Evolutionary conservation across 2,888 invertebrate genomes (phyloP).

Genomic region (Podotricha telesiphe): DNA sequence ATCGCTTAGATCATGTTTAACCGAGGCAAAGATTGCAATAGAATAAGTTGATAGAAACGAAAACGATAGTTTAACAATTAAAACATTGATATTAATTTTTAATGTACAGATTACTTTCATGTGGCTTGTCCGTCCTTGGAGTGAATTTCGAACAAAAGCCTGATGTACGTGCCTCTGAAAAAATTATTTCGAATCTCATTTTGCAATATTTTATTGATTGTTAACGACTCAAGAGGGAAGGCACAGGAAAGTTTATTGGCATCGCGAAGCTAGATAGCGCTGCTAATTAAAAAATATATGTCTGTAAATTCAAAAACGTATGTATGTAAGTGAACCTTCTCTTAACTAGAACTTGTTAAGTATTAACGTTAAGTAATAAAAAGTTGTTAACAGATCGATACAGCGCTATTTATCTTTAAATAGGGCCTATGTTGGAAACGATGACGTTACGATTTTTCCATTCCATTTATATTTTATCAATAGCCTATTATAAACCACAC

Average conservation of each 20-base stretch:
- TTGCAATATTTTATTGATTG: constrained; percentile 53
- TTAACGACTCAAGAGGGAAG: constrained; percentile 39
- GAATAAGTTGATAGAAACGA: constrained; percentile 29
- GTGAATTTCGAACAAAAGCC: constrained; percentile 67
- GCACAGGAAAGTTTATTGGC: constrained; percentile 34
- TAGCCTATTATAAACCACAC: constrained; percentile 54
- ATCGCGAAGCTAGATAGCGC: constrained; percentile 42
- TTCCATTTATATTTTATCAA: constrained; percentile 55
- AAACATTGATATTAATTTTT: constrained; percentile 40
- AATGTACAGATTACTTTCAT: constrained; percentile 49
- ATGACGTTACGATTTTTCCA: constrained; percentile 59
- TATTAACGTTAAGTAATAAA: background rate
- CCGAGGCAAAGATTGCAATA: constrained; percentile 34
- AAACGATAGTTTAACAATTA: constrained; percentile 5
- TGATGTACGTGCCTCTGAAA: constrained; percentile 72
- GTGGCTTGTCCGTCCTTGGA: constrained; percentile 77
- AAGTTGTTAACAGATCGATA: background rate
- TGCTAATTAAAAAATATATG: constrained; percentile 36
- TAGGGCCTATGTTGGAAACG: constrained; percentile 31
- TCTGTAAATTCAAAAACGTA: background rate
- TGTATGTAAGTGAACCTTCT: background rate
- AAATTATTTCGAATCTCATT: constrained; percentile 62
- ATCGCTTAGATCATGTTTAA: constrained; percentile 18
- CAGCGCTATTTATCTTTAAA: constrained; percentile 40
- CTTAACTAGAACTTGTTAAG: background rate